Evolutionary conservation across 2,888 invertebrate genomes (phyloP).

Genomic region (Chrysolina oricalcia): DNA sequence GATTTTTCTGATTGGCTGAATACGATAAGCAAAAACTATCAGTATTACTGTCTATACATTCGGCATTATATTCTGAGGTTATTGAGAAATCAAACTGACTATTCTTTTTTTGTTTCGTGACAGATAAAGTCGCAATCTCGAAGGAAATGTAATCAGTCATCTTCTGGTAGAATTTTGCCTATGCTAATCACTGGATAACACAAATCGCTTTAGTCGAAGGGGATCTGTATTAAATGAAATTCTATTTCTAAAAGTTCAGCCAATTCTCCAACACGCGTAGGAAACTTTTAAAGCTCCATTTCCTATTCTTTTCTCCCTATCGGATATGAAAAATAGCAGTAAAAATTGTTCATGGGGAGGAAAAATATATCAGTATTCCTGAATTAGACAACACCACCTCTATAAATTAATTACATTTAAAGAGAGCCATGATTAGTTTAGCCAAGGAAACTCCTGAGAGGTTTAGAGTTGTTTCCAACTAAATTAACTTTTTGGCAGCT

Average conservation of each 20-base stretch:
- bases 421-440: constrained; percentile 16
- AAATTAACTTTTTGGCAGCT: constrained; percentile 9
- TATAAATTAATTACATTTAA: constrained; percentile 14
- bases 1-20: too few relatives aligned
- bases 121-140: background rate
- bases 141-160: background rate
- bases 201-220: background rate
- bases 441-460: constrained; percentile 15
- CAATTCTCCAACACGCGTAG: background rate
- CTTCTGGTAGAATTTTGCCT: background rate
- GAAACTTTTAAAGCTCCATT: background rate
- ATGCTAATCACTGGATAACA: background rate
- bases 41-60: too few relatives aligned
- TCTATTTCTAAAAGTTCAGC: background rate
- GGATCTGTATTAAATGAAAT: background rate
- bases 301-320: background rate
- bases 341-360: background rate
- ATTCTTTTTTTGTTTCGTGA: background rate
- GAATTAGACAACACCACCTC: constrained; percentile 5
- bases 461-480: background rate
- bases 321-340: background rate
- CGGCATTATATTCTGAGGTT: too few relatives aligned
- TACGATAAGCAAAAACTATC: too few relatives aligned
- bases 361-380: background rate
- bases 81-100: background rate